phyloP scores from a whole-genome alignment of 2,113 vertebrate species.

The Ptilorrhoa leucosticta region DNA sequence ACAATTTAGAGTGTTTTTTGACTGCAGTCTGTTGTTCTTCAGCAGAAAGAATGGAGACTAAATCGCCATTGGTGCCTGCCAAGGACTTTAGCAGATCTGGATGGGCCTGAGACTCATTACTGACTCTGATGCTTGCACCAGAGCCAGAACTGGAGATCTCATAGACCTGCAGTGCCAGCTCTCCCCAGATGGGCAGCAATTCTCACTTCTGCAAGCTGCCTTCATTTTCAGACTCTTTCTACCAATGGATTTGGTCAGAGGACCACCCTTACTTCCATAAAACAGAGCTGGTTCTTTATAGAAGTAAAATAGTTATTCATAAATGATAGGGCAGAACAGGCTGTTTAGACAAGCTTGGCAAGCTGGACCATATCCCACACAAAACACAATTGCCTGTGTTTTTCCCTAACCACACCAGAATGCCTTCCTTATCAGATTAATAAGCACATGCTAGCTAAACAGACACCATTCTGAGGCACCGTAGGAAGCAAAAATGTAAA shows the following conservation, averaged over 20 bases:
- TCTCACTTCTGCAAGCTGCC: not conserved
- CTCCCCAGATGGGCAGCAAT: not conserved
- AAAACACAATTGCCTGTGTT: not conserved
- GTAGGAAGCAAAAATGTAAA: slow-evolving; percentile 6
- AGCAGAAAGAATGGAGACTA: not conserved
- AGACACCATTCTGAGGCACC: not conserved
- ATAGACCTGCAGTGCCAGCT: not conserved
- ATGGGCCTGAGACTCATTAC: not conserved
- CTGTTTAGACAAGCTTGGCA: not conserved
- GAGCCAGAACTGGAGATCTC: not conserved
- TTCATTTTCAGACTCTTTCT: not conserved
- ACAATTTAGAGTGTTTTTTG: not conserved
- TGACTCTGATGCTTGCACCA: not conserved
- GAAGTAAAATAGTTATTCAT: not conserved
- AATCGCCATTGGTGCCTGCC: not conserved
- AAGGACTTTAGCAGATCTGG: not conserved
- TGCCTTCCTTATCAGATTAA: not conserved
- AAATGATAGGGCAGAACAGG: not conserved
- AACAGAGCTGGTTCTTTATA: not conserved
- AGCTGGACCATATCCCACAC: not conserved
- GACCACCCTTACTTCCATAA: not conserved
- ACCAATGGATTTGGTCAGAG: not conserved
- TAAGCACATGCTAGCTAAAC: slow-evolving; percentile 5
- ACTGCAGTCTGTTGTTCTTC: not conserved
- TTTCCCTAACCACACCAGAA: not conserved